A percentile compares a stretch with the other conserved stretches of the same genome.
Evolutionary conservation across 2,888 invertebrate genomes (phyloP).

Genomic region (Amphiduros pacificus): DNA sequence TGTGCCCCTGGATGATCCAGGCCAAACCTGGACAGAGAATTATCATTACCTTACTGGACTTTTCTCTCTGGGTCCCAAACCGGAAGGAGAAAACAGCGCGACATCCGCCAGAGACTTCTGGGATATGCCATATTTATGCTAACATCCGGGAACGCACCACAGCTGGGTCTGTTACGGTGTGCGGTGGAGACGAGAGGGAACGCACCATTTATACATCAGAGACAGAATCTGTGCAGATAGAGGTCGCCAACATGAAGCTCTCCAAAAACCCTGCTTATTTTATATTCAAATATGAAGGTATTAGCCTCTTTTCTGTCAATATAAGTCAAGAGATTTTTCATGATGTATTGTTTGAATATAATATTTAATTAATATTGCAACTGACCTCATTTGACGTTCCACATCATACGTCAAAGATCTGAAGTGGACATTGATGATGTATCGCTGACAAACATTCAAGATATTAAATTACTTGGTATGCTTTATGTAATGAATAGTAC

Average conservation of each 20-base stretch:
- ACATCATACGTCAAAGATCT: too few species aligned
- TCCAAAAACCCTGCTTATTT: constrained; percentile 18
- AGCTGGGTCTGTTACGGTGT: constrained; percentile 10
- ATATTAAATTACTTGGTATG: too few species aligned
- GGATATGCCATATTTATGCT: constrained; percentile 25
- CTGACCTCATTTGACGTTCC: too few species aligned
- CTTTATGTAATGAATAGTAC: too few species aligned
- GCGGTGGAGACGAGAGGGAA: constrained; percentile 9
- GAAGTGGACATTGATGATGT: too few species aligned
- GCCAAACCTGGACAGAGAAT: constrained; percentile 10
- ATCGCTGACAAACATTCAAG: too few species aligned
- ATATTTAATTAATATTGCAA: too few species aligned
- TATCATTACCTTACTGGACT: constrained; percentile 11
- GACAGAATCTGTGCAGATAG: constrained; percentile 18
- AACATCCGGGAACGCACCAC: constrained; percentile 15
- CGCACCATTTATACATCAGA: constrained; percentile 24
- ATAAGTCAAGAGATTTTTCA: too few species aligned
- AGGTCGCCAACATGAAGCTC: constrained; percentile 16
- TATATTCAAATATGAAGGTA: constrained; percentile 13
- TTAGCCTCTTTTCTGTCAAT: too few species aligned
- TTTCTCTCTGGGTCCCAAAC: constrained; percentile 8
- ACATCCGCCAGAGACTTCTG: constrained; percentile 16
- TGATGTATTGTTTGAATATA: too few species aligned
- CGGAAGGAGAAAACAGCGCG: constrained; percentile 1
- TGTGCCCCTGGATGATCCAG: constrained; percentile 12